Evolutionary conservation across 1,140 invertebrate species (phyloP).

Genomic region (Drosophila pectinifera): DNA sequence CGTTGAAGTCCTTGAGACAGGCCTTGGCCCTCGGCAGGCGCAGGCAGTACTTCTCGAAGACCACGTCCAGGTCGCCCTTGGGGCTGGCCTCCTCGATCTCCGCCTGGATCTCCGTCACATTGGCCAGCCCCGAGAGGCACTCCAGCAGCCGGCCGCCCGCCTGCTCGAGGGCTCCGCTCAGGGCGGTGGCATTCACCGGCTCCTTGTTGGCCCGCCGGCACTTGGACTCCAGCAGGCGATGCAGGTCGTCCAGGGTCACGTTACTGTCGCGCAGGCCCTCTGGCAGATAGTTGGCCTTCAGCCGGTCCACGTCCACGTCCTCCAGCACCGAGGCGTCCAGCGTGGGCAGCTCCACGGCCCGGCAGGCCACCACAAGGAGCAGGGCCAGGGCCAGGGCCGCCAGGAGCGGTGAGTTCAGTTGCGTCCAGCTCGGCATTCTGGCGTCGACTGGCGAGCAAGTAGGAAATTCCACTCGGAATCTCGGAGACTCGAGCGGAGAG

Average conservation of each 20-base stretch:
- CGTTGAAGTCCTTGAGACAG: conserved; percentile 88
- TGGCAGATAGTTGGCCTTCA: conserved; percentile 56
- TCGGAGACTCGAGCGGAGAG: neutral
- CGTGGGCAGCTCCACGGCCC: conserved; percentile 16
- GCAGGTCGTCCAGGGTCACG: conserved; percentile 50
- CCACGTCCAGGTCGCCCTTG: conserved; percentile 86
- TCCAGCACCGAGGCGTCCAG: conserved; percentile 17
- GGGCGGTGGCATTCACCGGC: conserved; percentile 23
- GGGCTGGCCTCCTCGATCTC: conserved; percentile 88
- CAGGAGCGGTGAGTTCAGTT: conserved; percentile 5
- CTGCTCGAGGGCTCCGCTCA: conserved; percentile 46
- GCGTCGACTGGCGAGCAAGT: conserved; percentile 23
- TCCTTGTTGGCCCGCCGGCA: conserved; percentile 57
- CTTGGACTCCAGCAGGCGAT: conserved; percentile 59
- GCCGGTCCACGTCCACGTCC: conserved; percentile 47
- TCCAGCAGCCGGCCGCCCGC: conserved; percentile 55
- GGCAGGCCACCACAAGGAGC: neutral
- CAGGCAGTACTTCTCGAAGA: conserved; percentile 87
- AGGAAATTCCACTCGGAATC: neutral
- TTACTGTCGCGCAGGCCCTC: conserved; percentile 42
- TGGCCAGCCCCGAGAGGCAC: conserved; percentile 86
- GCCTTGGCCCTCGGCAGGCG: conserved; percentile 87
- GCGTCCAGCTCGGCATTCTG: conserved; percentile 33
- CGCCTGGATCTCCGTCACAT: conserved; percentile 85
- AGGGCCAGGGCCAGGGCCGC: too few relatives aligned